A percentile compares a stretch with the other conserved stretches of the same genome.
phyloP scores from a whole-genome alignment of 2,888 invertebrate species.

The Callyntrura guangdongensis region DNA sequence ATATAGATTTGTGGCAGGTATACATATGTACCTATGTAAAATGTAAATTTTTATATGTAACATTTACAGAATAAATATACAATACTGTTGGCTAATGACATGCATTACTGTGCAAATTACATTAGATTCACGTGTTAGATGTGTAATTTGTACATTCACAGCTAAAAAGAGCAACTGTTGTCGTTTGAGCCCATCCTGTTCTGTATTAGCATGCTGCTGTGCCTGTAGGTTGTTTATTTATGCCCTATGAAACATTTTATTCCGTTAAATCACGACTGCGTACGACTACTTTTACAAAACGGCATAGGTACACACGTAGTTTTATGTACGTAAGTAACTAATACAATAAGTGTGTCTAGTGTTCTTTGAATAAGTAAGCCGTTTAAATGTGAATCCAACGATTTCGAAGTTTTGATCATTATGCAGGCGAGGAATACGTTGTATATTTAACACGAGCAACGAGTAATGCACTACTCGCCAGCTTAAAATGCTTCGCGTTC shows the following conservation, averaged over 20 bases:
- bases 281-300: slow-evolving; percentile 1
- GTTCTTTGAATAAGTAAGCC: not conserved
- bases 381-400: not conserved
- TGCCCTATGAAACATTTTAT: not conserved
- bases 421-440: not conserved
- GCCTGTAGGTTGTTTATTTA: not conserved
- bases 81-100: not conserved
- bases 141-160: slow-evolving; percentile 13
- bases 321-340: not conserved
- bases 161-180: slow-evolving; percentile 20
- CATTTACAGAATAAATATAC: not conserved
- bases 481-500: not conserved
- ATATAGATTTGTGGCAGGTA: slow-evolving; percentile 14
- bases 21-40: not conserved
- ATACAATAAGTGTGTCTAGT: not conserved
- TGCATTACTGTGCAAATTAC: slow-evolving; percentile 1
- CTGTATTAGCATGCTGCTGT: not conserved
- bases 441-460: not conserved
- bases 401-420: not conserved
- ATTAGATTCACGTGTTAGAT: not conserved
- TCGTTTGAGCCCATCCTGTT: not conserved
- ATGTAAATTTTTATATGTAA: not conserved
- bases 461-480: not conserved
- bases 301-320: not conserved
- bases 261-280: not conserved